phyloP scores from a whole-genome alignment of 2,888 invertebrate species.

The Spodoptera exigua region DNA sequence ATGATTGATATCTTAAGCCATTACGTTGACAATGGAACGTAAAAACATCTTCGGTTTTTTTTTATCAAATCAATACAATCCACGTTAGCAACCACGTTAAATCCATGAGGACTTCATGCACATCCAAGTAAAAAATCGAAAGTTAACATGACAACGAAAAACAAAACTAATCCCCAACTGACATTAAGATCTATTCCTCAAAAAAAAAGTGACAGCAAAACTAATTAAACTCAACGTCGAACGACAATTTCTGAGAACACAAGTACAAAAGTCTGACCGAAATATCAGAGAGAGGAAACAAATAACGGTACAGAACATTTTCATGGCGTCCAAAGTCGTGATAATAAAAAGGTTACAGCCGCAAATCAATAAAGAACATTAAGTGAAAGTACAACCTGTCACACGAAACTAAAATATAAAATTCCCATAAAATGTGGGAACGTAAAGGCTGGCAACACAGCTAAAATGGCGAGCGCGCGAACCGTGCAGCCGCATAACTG shows the following conservation, averaged over 20 bases:
- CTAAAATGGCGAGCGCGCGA: conserved; percentile 26
- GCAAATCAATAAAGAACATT: conserved; percentile 50
- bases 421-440: conserved; percentile 58
- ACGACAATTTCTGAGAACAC: conserved; percentile 23
- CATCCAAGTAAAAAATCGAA: background rate
- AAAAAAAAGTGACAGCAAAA: conserved; percentile 27
- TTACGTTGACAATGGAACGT: too few species aligned
- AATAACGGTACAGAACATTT: conserved; percentile 43
- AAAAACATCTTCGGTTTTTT: too few species aligned
- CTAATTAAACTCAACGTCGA: conserved; percentile 22
- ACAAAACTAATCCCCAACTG: background rate
- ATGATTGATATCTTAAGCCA: too few species aligned
- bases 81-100: too few species aligned
- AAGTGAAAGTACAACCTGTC: conserved; percentile 56
- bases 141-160: background rate
- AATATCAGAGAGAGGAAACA: conserved; percentile 32
- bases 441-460: conserved; percentile 47
- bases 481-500: conserved; percentile 51
- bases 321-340: conserved; percentile 33
- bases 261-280: conserved; percentile 12
- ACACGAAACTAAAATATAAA: conserved; percentile 45
- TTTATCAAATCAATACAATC: too few species aligned
- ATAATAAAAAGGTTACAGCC: conserved; percentile 41
- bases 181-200: conserved; percentile 2
- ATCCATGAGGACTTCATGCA: too few species aligned